Base-by-base conservation (phyloP, 2,113 vertebrate genomes). In the Macrotis lagotis region DNA sequence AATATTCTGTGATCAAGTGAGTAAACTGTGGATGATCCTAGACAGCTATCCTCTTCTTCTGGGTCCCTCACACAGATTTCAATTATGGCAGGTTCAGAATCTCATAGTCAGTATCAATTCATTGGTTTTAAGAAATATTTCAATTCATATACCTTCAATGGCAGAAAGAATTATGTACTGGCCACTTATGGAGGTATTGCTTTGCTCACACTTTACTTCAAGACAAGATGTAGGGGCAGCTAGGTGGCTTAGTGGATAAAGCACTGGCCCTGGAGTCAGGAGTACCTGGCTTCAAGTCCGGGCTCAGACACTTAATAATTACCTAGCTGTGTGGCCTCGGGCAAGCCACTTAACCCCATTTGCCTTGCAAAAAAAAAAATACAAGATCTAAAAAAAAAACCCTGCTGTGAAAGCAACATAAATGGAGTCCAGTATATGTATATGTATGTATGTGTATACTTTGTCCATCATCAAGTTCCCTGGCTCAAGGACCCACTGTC, bases 91-190 rank as follows among this genome's bases (percentile, higher is more conserved):
- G 99, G 99, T 96, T 99, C 99, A 94, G 99, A 99, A 91, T 95
- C 98, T 0, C 99, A 99, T 96, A 92, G 95, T 26, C 98, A 99
- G 12, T 98, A 99, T 97, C 99, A 99, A 94, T 99, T 99, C 97
- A 99, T 99, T 98, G 99, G 99, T 91, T 97, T 99, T 96, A 99
- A 99, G 95, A 99, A 99, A 96, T 99, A 99, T 98, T 99, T 99
- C 98, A 99, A 99, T 96, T 97, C 99, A 90, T 99, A 99, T 14
- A 99, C 99, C 90, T 97, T 99, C 37, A 97, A 94, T 91, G 99
- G 99, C 97, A 99, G 99, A 98, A 99, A 99, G 97, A 99, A 99
- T 96, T 99, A 98, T 97, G 99, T 99, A 59, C 90, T 99, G 98
- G 99, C 99, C 93, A 99, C 99, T 1, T 99, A 99, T 31, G 94